Conservation (phyloP, 2,113 vertebrate genomes). For the Nothocercus nigrocapillus region DNA sequence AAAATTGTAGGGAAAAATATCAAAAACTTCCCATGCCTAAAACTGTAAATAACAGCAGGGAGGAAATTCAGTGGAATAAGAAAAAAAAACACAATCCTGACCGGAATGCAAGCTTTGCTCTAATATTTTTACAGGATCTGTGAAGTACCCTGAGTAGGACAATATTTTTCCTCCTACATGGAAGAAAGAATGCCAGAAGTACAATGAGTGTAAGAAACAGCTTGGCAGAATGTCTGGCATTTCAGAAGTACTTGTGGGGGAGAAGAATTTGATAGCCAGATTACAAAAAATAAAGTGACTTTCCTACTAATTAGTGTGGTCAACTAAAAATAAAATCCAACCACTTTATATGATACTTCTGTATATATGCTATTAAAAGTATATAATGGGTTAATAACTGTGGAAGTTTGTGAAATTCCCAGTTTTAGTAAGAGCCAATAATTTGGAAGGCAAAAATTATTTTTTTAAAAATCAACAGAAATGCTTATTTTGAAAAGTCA, state of each 20-base stretch:
- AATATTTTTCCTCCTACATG: slow-evolving; percentile 26
- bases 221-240: slow-evolving; percentile 26
- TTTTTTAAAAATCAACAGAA: neutral
- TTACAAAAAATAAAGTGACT: neutral
- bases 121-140: neutral
- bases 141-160: slow-evolving; percentile 1
- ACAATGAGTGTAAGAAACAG: slow-evolving; percentile 4
- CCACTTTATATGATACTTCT: neutral
- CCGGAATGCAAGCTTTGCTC: neutral
- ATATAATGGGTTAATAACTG: fast-evolving
- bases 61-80: neutral
- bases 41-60: neutral
- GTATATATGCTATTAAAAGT: neutral
- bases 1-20: neutral
- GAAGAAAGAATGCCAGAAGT: slow-evolving; percentile 10
- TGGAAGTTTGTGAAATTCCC: neutral
- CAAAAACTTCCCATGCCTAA: neutral
- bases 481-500: neutral
- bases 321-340: neutral
- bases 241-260: neutral
- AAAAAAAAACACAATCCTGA: neutral
- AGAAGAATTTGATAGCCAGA: neutral
- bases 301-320: neutral
- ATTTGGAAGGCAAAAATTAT: neutral
- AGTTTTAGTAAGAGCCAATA: fast-evolving